These are phyloP conservation scores for Agrilus biguttatus DNA, from an alignment of 2,888 invertebrate species.

Conservation along the genomic window DNA sequence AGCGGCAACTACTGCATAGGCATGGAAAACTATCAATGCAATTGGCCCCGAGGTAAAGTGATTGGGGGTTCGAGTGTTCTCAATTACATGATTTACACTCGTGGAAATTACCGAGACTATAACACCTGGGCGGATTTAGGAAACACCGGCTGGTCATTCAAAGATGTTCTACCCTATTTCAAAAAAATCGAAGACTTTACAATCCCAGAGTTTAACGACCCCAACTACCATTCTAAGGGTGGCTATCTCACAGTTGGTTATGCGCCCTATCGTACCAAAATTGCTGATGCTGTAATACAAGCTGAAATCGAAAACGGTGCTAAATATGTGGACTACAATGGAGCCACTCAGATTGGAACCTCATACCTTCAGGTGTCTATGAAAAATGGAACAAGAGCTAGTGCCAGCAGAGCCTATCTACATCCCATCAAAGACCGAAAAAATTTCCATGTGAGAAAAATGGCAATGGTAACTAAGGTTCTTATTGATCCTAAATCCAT, in stretches of 20 bases:
- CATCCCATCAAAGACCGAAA: slow-evolving; percentile 43
- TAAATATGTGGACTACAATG: slow-evolving; percentile 4
- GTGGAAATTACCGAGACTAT: slow-evolving; percentile 32
- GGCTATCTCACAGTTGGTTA: slow-evolving; percentile 42
- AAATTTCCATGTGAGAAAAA: slow-evolving; percentile 54
- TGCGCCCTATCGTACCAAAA: slow-evolving; percentile 39
- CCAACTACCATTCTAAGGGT: slow-evolving; percentile 34
- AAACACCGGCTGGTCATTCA: slow-evolving; percentile 36
- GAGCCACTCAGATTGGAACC: slow-evolving; percentile 4
- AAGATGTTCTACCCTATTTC: slow-evolving; percentile 39
- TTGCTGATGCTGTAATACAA: slow-evolving; percentile 45
- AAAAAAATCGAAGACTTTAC: slow-evolving; percentile 13
- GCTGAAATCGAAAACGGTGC: slow-evolving; percentile 3
- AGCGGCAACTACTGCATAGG: slow-evolving; percentile 26
- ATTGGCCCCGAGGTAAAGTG: slow-evolving; percentile 33
- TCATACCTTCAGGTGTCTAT: slow-evolving; percentile 3
- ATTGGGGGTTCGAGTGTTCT: slow-evolving; percentile 35
- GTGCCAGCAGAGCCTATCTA: slow-evolving; percentile 58
- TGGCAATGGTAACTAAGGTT: slow-evolving; percentile 48
- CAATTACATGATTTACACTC: slow-evolving; percentile 35
- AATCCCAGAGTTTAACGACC: slow-evolving; percentile 45
- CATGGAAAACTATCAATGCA: slow-evolving; percentile 17
- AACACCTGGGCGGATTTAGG: slow-evolving; percentile 30
- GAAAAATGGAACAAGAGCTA: slow-evolving; percentile 37
- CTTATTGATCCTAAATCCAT: slow-evolving; percentile 44